A percentile compares a stretch with the other conserved stretches of the same genome.
These are phyloP conservation scores for Ploceus nigricollis DNA, from an alignment of 2,113 vertebrate genomes.

Conservation along the genomic window DNA sequence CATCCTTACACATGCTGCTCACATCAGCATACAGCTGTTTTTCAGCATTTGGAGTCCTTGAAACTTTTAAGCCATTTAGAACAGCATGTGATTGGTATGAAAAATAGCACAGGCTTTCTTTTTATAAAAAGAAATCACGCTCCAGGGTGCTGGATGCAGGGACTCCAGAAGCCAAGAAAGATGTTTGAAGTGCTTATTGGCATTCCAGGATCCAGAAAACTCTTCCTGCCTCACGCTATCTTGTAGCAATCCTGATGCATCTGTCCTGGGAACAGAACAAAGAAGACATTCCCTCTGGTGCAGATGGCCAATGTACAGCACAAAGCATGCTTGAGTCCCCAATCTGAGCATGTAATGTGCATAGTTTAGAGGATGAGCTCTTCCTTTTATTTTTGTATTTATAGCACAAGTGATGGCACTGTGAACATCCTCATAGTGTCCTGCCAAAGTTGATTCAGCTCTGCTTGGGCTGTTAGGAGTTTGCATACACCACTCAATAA, in stretches of 20 bases:
- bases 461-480: background rate
- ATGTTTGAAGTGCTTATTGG: slow-evolving; percentile 50
- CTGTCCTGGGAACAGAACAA: slow-evolving; percentile 14
- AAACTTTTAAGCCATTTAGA: slow-evolving; percentile 52
- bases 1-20: slow-evolving; percentile 68
- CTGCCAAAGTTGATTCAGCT: background rate
- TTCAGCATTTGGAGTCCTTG: slow-evolving; percentile 56
- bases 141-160: slow-evolving; percentile 43
- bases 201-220: slow-evolving; percentile 17
- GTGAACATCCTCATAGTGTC: background rate
- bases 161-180: slow-evolving; percentile 58
- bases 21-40: slow-evolving; percentile 72
- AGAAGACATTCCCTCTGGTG: background rate
- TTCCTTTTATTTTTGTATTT: slow-evolving; percentile 1
- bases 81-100: slow-evolving; percentile 57
- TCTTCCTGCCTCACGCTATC: slow-evolving; percentile 5
- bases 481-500: background rate
- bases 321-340: background rate
- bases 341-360: background rate
- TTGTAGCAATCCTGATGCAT: background rate
- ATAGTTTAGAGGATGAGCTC: background rate
- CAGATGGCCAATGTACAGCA: background rate
- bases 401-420: background rate
- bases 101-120: slow-evolving; percentile 60
- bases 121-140: slow-evolving; percentile 49